Evolutionary conservation across 2,113 vertebrate species (phyloP), one percentile per base, ranked within the genome.

Genomic region (Gymnarchus niloticus): DNA sequence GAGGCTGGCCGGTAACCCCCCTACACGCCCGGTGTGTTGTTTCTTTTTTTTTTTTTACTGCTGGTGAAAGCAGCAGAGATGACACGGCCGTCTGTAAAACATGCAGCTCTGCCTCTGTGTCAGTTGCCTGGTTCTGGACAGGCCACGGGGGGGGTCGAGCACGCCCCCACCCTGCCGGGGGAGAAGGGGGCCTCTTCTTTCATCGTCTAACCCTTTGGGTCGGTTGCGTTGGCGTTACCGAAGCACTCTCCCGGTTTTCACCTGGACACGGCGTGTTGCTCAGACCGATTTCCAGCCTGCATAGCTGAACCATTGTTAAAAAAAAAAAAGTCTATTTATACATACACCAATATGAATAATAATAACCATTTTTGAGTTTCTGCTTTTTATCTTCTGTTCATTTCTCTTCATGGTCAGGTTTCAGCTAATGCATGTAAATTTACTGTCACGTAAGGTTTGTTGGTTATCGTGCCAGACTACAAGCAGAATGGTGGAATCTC

Each of bases 41-140:
- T 56, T 1, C 54, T 56, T 19, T 4, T 19, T 33, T 69, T 69
- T 88, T 89, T 69, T 90, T 85, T 86, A 89, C 82, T 88, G 87
- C 90, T 88, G 90, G 82, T 86, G 65, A 83, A 85, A 89, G 84
- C 92, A 88, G 91, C 61, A 19, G 88, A 85, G 89, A 89, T 90
- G 87, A 85, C 91, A 91, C 87, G 85, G 86, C 46, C 51, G 87
- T 80, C 88, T 84, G 52, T 85, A 85, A 81, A 87, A 85, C 84
- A 83, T 87, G 54, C 48, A 86, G 54, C 77, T 56, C 82, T 65
- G 59, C 84, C 84, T 61, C 49, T 81, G 46, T 84, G 84, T 86
- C 78, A 51, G 57, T 78, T 82, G 61, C 69, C 85, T 76, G 59
- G 87, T 85, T 88, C 80, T 84, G 78, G 86, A 85, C 82, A 69